Percentiles rank a stretch among this genome's conserved stretches.
phyloP scores from a whole-genome alignment of 1,140 invertebrate genomes.

The Sitophilus oryzae region DNA sequence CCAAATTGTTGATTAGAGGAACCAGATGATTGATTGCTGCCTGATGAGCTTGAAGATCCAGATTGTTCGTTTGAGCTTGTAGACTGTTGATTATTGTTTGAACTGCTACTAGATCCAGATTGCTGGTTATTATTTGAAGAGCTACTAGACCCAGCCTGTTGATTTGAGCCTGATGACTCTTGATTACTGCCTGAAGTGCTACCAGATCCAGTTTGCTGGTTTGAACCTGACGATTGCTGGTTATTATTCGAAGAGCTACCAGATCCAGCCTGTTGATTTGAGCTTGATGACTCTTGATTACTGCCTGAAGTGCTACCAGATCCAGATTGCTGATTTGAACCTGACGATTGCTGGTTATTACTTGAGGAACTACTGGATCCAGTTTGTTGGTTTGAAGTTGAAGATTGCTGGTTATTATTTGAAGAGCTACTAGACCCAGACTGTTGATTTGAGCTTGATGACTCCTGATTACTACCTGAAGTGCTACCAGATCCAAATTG shows the following conservation, averaged over 20 bases:
- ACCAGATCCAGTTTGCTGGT: constrained; percentile 1
- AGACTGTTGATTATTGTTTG: constrained; percentile 1
- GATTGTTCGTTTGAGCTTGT: background rate
- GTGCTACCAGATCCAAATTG: too few species aligned
- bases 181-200: constrained; percentile 2
- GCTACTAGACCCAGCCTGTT: constrained; percentile 1
- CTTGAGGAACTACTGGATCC: constrained; percentile 7
- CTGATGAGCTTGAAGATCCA: background rate
- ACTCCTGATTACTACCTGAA: constrained; percentile 18
- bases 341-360: constrained; percentile 22
- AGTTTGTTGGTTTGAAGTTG: constrained; percentile 2
- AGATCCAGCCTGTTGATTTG: background rate
- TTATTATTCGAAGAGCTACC: constrained; percentile 12
- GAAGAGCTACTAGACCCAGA: constrained; percentile 5
- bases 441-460: constrained; percentile 3
- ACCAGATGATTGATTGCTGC: constrained; percentile 6
- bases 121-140: background rate
- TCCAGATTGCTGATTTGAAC: constrained; percentile 2
- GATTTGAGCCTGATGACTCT: too few species aligned
- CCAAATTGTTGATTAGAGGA: constrained; percentile 15
- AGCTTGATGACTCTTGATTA: constrained; percentile 3
- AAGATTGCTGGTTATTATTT: background rate
- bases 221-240: constrained; percentile 18
- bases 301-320: background rate
- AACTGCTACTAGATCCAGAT: background rate